Base-by-base conservation (phyloP, 2,888 invertebrate species). In the Choreutis nemorana region DNA sequence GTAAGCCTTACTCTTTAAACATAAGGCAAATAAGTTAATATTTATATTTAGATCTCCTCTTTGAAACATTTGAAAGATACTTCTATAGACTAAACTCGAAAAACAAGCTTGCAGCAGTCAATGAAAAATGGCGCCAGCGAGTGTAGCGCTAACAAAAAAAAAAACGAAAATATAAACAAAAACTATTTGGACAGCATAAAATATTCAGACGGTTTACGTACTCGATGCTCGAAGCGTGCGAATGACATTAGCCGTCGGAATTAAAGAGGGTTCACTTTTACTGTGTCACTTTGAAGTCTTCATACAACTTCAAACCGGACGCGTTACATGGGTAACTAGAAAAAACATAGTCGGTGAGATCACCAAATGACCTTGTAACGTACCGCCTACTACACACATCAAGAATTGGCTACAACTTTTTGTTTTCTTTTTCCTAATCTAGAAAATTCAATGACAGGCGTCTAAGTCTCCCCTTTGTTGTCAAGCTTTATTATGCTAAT, bases 281-380 rank as follows among this genome's bases (percentile, higher is more conserved):
- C 41, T 42, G 34, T 31, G 33, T 29, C 38, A 35, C 35, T 33
- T 38, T 36, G 34, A 35, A 38, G 38, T 44, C 39, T n/a, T 41
- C 39, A 44, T 46, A 48, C 41, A 37, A 35, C 54, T 35, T 55
- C 48, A 52, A 71, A 48, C 39, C 48, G 40, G 59, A 48, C 49
- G 47, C 39, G 40, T 68, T 49, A 61, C n/a, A n/a, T 56, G 61
- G 43, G 52, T 41, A 39, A 46, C 40, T 53, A 54, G 52, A 63
- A 40, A 68, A 70, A 71, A 65, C 57, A 53, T 57, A 48, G 50
- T 35, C 48, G 63, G 65, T 77, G 75, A 75, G 72, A 72, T 77
- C 75, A 75, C 52, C 61, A 35, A 22, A 16, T 23, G 65, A 48
- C 75, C 75, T 75, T 75, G 70, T 48, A 40, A 46, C 44, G 46